These are phyloP conservation scores for Apeira syringaria DNA, from an alignment of 2,888 invertebrate species.

Conservation along the genomic window DNA sequence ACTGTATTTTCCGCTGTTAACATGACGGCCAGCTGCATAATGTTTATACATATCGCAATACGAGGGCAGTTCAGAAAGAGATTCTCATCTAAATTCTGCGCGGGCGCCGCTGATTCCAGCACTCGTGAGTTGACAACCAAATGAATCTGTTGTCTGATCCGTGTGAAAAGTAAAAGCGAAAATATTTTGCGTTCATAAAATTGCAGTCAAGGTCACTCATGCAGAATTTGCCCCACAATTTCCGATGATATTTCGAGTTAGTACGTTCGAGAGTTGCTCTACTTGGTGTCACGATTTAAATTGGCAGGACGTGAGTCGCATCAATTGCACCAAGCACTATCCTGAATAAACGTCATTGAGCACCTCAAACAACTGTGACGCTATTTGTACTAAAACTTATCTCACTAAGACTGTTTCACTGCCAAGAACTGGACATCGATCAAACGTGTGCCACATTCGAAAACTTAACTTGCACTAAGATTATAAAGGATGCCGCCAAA, in stretches of 20 bases:
- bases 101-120: slow-evolving; percentile 70
- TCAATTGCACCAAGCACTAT: slow-evolving; percentile 54
- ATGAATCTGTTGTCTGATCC: slow-evolving; percentile 67
- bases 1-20: slow-evolving; percentile 77
- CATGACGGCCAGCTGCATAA: slow-evolving; percentile 68
- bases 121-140: slow-evolving; percentile 71
- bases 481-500: slow-evolving; percentile 69
- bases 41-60: slow-evolving; percentile 71
- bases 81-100: slow-evolving; percentile 79
- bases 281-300: slow-evolving; percentile 51
- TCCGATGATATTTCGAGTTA: slow-evolving; percentile 20
- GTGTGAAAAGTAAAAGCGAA: slow-evolving; percentile 68
- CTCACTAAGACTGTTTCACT: slow-evolving; percentile 34
- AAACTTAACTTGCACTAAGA: slow-evolving; percentile 60
- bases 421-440: slow-evolving; percentile 29
- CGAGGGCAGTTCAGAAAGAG: slow-evolving; percentile 68
- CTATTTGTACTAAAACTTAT: slow-evolving; percentile 47
- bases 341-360: slow-evolving; percentile 53
- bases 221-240: slow-evolving; percentile 12
- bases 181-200: slow-evolving; percentile 3
- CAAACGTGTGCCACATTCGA: slow-evolving; percentile 60
- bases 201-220: slow-evolving; percentile 8
- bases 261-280: slow-evolving; percentile 24
- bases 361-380: slow-evolving; percentile 49
- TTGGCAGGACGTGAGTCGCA: slow-evolving; percentile 67